A percentile compares a stretch with the other conserved stretches of the same genome.
Evolutionary conservation across 2,888 invertebrate genomes (phyloP).

Genomic region (Perizoma affinitatum): DNA sequence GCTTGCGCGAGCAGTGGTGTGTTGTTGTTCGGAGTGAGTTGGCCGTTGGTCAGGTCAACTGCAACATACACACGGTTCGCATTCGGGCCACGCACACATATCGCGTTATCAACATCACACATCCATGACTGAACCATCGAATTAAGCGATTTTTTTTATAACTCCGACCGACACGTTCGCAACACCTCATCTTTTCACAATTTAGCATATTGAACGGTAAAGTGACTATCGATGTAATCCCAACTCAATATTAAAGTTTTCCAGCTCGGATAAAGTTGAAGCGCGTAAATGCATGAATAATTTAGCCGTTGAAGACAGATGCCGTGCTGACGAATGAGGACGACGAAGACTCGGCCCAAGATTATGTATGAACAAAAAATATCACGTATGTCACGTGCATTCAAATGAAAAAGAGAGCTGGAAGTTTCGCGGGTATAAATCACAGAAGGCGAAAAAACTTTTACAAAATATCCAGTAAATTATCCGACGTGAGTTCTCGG

Average conservation of each 20-base stretch:
- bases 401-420: slow-evolving; percentile 83
- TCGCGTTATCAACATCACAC: slow-evolving; percentile 62
- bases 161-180: slow-evolving; percentile 43
- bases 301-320: slow-evolving; percentile 76
- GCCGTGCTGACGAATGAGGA: slow-evolving; percentile 75
- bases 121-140: slow-evolving; percentile 81
- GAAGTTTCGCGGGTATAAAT: slow-evolving; percentile 83
- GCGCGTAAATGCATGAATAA: slow-evolving; percentile 81
- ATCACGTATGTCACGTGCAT: slow-evolving; percentile 83
- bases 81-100: slow-evolving; percentile 76
- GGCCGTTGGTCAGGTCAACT: slow-evolving; percentile 98
- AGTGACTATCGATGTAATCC: slow-evolving; percentile 74
- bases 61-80: slow-evolving; percentile 88
- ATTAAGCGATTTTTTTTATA: slow-evolving; percentile 53
- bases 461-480: slow-evolving; percentile 85
- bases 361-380: slow-evolving; percentile 81
- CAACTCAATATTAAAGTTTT: slow-evolving; percentile 73
- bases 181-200: slow-evolving; percentile 61
- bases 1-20: slow-evolving; percentile 97
- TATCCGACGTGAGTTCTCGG: slow-evolving; percentile 83
- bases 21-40: slow-evolving; percentile 98
- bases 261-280: slow-evolving; percentile 67
- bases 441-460: slow-evolving; percentile 83
- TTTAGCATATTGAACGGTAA: slow-evolving; percentile 71
- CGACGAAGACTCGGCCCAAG: slow-evolving; percentile 66